Percentiles rank a stretch among this genome's conserved stretches.
Evolutionary conservation across 2,888 invertebrate genomes (phyloP).

Genomic region (Aspidapion aeneum): DNA sequence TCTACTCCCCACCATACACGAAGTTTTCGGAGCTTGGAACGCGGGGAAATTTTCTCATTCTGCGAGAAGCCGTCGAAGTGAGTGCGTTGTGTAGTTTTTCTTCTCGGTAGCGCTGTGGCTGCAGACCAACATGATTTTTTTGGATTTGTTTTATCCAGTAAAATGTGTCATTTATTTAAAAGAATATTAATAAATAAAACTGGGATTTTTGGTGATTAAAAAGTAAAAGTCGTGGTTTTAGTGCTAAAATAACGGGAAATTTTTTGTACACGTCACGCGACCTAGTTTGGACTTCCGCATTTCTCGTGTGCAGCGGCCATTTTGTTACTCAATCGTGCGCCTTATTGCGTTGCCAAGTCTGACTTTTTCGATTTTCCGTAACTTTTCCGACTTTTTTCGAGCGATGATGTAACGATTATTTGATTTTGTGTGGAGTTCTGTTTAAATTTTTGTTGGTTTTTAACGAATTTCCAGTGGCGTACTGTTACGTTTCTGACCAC

Average conservation of each 20-base stretch:
- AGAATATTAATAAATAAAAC: background rate
- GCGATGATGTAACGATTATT: no score
- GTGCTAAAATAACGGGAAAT: background rate
- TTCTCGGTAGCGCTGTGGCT: background rate
- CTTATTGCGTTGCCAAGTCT: slow-evolving; percentile 7
- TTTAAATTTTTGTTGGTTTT: no score
- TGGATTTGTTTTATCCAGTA: background rate
- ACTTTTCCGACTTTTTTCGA: slow-evolving; percentile 12
- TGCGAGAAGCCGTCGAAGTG: slow-evolving; percentile 43
- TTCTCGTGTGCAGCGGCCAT: slow-evolving; percentile 44
- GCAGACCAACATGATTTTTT: background rate
- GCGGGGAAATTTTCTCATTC: slow-evolving; percentile 41
- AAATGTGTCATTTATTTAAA: background rate
- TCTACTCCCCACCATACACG: slow-evolving; percentile 26
- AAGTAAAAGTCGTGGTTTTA: no score
- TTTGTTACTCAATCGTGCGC: slow-evolving; percentile 35
- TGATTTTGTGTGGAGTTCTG: no score
- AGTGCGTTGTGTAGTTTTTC: slow-evolving; percentile 46
- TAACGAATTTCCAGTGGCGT: slow-evolving; percentile 1
- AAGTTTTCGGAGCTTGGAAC: slow-evolving; percentile 31
- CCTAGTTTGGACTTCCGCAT: slow-evolving; percentile 53
- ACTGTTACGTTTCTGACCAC: background rate
- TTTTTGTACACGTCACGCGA: slow-evolving; percentile 31
- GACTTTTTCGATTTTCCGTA: slow-evolving; percentile 10
- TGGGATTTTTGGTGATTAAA: no score